Percentiles rank a stretch among this genome's conserved stretches.
These are phyloP conservation scores for Atta cephalotes DNA, from an alignment of 1,140 invertebrate species.

Conservation along the genomic window DNA sequence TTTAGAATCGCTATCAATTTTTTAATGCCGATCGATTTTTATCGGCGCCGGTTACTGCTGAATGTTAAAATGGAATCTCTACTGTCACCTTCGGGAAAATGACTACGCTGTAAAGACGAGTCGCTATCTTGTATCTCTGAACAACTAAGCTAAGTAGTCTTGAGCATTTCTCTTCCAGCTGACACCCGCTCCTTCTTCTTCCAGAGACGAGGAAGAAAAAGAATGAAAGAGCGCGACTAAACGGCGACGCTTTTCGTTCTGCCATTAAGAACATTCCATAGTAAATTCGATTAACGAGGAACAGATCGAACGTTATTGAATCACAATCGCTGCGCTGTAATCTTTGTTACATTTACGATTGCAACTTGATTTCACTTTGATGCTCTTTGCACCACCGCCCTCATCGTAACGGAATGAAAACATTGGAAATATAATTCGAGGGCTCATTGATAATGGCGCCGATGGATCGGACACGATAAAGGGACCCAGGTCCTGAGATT, in stretches of 20 bases:
- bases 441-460: constrained; percentile 52
- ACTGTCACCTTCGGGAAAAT: constrained; percentile 23
- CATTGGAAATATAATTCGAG: constrained; percentile 43
- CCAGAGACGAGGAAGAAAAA: constrained; percentile 10
- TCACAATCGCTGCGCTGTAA: constrained; percentile 65
- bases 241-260: not conserved
- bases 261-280: constrained; percentile 38
- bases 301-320: constrained; percentile 76
- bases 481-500: constrained; percentile 42
- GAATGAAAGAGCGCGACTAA: constrained; percentile 25
- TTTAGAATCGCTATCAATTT: constrained; percentile 25
- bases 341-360: constrained; percentile 60
- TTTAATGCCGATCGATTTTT: constrained; percentile 46
- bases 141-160: constrained; percentile 41
- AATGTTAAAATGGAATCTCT: constrained; percentile 35
- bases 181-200: constrained; percentile 36
- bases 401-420: constrained; percentile 28
- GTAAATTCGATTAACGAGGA: constrained; percentile 75
- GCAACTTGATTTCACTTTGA: constrained; percentile 59
- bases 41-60: constrained; percentile 24
- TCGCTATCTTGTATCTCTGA: constrained; percentile 41
- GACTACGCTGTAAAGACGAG: constrained; percentile 29
- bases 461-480: constrained; percentile 70
- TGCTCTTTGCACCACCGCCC: not conserved
- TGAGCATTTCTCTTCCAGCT: not conserved